These are phyloP conservation scores for Mimumesa dahlbomi DNA, from an alignment of 2,888 invertebrate genomes.

Conservation along the genomic window DNA sequence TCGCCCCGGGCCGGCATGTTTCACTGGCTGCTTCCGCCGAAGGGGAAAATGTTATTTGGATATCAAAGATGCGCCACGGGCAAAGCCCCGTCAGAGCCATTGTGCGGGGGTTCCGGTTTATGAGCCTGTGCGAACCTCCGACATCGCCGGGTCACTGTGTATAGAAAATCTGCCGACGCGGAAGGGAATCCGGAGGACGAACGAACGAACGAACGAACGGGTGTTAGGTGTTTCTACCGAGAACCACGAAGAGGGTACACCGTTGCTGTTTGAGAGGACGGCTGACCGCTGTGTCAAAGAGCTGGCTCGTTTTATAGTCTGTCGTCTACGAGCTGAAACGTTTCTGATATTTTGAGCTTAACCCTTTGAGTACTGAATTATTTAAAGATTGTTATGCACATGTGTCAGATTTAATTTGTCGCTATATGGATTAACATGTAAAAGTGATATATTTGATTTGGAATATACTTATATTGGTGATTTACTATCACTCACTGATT, in stretches of 20 bases:
- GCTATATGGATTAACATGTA: too few species aligned
- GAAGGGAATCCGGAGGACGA: conserved; percentile 51
- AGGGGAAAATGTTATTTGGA: conserved; percentile 70
- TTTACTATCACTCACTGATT: too few species aligned
- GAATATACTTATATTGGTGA: too few species aligned
- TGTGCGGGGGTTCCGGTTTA: conserved; percentile 63
- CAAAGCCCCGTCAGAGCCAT: conserved; percentile 56
- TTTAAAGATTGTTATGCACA: too few species aligned
- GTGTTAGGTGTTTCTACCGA: conserved; percentile 45
- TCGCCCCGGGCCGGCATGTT: conserved; percentile 45
- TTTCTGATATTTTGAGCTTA: too few species aligned
- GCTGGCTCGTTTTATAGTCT: conserved; percentile 43
- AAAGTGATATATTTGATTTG: too few species aligned
- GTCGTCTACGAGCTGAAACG: neutral
- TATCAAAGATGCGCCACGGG: conserved; percentile 67
- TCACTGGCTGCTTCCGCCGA: conserved; percentile 52
- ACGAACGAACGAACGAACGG: conserved; percentile 59
- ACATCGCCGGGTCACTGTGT: conserved; percentile 3
- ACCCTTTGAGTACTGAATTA: too few species aligned
- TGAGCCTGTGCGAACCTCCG: conserved; percentile 48
- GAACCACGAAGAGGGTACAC: conserved; percentile 50
- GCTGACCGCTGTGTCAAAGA: conserved; percentile 52
- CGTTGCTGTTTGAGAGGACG: conserved; percentile 42
- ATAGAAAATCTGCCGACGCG: conserved; percentile 49
- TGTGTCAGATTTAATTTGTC: too few species aligned